A percentile compares a stretch with the other conserved stretches of the same genome.
phyloP scores from a whole-genome alignment of 2,888 invertebrate species.

The Cryptocephalus moraei region DNA sequence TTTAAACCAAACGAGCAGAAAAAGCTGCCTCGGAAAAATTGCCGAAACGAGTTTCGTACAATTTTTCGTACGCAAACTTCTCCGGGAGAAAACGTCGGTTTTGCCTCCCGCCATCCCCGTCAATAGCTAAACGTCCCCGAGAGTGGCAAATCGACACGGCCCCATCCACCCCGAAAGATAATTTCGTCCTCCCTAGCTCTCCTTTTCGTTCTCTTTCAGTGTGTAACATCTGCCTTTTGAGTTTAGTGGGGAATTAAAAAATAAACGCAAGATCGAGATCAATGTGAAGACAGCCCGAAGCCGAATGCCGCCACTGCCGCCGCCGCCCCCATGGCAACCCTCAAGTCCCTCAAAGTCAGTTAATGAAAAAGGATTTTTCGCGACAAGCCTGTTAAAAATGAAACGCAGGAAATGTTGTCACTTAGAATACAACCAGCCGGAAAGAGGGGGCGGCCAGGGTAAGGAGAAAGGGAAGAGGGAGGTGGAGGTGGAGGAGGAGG shows the following conservation, averaged over 20 bases:
- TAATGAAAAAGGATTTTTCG: constrained; percentile 41
- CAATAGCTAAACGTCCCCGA: too few relatives aligned
- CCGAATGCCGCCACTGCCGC: constrained; percentile 12
- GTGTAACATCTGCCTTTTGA: neutral
- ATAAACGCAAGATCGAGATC: neutral
- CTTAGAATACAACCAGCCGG: constrained; percentile 20
- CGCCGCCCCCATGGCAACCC: constrained; percentile 24
- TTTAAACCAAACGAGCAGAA: too few relatives aligned
- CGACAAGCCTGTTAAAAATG: constrained; percentile 34
- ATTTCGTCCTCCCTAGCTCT: neutral
- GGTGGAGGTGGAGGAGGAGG: neutral
- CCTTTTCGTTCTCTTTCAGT: too few relatives aligned
- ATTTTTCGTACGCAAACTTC: too few relatives aligned
- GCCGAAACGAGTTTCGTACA: too few relatives aligned
- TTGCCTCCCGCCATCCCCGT: too few relatives aligned
- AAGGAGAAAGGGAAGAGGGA: neutral
- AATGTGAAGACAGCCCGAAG: neutral
- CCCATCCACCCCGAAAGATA: neutral
- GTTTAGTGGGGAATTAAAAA: neutral
- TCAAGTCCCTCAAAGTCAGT: constrained; percentile 34
- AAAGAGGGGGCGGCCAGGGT: neutral
- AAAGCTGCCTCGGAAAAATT: too few relatives aligned
- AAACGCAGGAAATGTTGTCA: constrained; percentile 32
- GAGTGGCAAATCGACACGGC: neutral
- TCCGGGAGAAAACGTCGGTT: too few relatives aligned